Base-by-base conservation (phyloP, 2,888 invertebrate species). In the Agrochola lychnidis region DNA sequence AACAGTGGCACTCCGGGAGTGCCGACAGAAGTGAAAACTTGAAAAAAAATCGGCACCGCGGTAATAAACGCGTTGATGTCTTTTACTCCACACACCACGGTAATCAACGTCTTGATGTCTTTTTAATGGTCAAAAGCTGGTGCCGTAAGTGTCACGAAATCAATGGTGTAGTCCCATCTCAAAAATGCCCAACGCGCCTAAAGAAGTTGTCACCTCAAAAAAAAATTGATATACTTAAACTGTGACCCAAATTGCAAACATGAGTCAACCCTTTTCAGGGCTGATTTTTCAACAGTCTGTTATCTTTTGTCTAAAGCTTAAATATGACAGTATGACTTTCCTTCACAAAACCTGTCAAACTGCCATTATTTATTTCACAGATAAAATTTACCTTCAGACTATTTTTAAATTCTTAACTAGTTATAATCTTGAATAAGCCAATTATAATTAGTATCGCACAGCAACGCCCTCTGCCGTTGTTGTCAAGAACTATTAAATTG, bases 381-480 rank as follows among this genome's bases (percentile, higher is more conserved):
- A 66, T 22, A 6, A 66, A 30, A 22, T 4, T 56, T 67, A 22
- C 7, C 6, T 7, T 2, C 7, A 51, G 19, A 53, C 2, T 7
- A 42, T 56, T 56, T 56, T 73, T 9, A 4, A 53, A 42, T 25
- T 71, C 7, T 2, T 2, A 9, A 22, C 9, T 48, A 30, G 4
- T 4, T 42, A 9, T 12, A 5, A 40, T 6, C 7, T 25, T 73
- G 0, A 5, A 1, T 40, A n/a, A 12, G 4, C 7, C 4, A 53
- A 45, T 45, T 12, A 45, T 59, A 51, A n/a, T 19, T 22, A 64
- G 36, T 12, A 12, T 22, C 0, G 2, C 16, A 45, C 1, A 40
- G 16, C 9, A n/a, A n/a, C 79, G 84, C 73, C 84, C 84, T 86
- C 83, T 83, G 12, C 4, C 59, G 45, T 4, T n/a, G 59, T 56